Base-by-base conservation (phyloP, 2,797 vertebrate species). In the Tenualosa thibaudeaui region DNA sequence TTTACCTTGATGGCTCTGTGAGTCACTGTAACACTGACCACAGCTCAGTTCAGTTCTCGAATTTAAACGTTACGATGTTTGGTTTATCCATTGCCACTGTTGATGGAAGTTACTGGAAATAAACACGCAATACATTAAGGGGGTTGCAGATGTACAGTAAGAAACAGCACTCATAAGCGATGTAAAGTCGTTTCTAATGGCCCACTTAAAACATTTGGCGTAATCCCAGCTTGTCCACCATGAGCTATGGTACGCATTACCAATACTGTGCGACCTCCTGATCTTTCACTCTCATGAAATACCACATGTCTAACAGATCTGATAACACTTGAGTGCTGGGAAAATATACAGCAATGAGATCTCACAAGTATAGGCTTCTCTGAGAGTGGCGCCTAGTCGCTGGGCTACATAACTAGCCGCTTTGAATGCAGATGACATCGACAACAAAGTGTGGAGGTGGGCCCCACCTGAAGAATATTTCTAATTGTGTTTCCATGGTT, bases 171-270 rank as follows among this genome's bases (percentile, higher is more conserved):
- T 19, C 40, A 46, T 78, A 46, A 46, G 17, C 2, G 71, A 78
- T 78, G 37, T 78, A 78, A 78, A 78, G 71, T 46, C 22, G 5
- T 22, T 78, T 40, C 71, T 78, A 43, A 43, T 78, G 71, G 71
- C 40, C 71, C 40, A 78, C 71, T 78, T 78, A 78, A 78, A 78
- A 78, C 71, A 78, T 40, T 78, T 46, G 71, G 71, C 71, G 15
- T 46, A 78, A 78, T 78, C 71, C 71, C 71, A 78, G 71, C 71
- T n/a, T 46, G 71, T 46, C 71, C 19, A 22, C 15, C 19, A 78
- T 46, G 71, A 78, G 15, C 22, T 17, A 78, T 78, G 71, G 71
- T 19, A 46, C 22, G 71, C 40, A 78, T 78, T 78, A 78, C 19
- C 71, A 46, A 43, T 78, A 46, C 37, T 43, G 37, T 46, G 71